These are phyloP conservation scores for Heteractis magnifica DNA, from an alignment of 92 coral and sea anemone genomes.

Conservation along the genomic window DNA sequence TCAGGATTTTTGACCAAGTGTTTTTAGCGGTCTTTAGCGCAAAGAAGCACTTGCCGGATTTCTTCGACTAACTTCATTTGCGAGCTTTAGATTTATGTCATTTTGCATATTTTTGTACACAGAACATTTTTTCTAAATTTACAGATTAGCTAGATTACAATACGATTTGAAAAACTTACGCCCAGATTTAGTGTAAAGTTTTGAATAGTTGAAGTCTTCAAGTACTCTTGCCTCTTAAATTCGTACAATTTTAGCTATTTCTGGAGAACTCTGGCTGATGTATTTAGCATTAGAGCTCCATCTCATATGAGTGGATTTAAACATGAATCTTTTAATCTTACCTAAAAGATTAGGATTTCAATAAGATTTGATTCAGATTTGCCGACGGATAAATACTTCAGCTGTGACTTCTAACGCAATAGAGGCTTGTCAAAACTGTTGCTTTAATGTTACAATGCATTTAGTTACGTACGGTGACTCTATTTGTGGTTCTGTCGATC, in stretches of 20 bases:
- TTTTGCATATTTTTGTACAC: too few species aligned
- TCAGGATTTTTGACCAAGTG: too few species aligned
- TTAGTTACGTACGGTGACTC: not conserved
- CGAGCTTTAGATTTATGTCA: too few species aligned
- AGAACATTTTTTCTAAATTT: too few species aligned
- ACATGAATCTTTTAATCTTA: not conserved
- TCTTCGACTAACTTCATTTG: too few species aligned
- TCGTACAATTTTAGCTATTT: not conserved
- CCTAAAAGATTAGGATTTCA: constrained; percentile 14
- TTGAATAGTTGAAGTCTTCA: too few species aligned
- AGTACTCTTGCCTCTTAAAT: not conserved
- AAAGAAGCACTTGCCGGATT: too few species aligned
- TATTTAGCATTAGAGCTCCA: not conserved
- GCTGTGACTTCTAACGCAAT: not conserved
- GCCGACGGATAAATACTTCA: constrained; percentile 2
- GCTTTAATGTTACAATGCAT: not conserved
- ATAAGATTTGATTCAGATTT: constrained; percentile 13
- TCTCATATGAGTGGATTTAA: constrained; percentile 7
- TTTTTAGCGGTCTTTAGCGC: too few species aligned
- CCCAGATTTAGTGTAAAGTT: too few species aligned
- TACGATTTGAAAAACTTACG: too few species aligned
- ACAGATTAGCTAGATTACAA: too few species aligned
- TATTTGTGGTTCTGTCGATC: too few species aligned
- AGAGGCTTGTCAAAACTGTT: constrained; percentile 4
- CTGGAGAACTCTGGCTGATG: not conserved